Base-by-base conservation (phyloP, 2,797 vertebrate genomes). In the Coendou prehensilis region DNA sequence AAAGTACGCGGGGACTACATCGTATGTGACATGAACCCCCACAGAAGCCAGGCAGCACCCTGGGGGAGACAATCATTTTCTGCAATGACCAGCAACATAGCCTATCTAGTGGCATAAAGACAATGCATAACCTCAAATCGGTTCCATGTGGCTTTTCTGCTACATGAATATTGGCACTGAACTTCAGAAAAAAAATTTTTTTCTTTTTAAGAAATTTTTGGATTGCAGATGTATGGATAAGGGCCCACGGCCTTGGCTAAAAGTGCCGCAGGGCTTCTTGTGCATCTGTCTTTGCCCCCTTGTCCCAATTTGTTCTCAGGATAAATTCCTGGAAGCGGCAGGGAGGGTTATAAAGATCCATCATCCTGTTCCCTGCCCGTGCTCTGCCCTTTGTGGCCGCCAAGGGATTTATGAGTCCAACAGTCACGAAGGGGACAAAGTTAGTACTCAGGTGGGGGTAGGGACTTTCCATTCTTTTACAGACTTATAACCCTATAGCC, bases 281-380 rank as follows among this genome's bases (percentile, higher is more conserved):
- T 61, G 76, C 18, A 33, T 67, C n/a, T 17, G 6, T 91, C 93
- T 85, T 79, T 57, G 45, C 47, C 45, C 50, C 76, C 15, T 2
- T 84, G 83, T 64, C 76, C 76, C 10, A 4, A 7, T 93, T 84
- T 91, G 52, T 93, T 87, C 81, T 69, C 71, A 47, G 91, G 80
- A 88, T 93, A 86, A 93, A 85, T 97, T 97, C 95, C 94, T 80
- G 76, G 87, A 97, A 95, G 78, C 57, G 69, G 81, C 91, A 79
- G 59, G 75, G 56, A 93, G 78, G 80, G 56, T 89, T 41, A 23
- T 91, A 54, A 93, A 95, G 93, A 89, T 81, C 59, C 28, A 1
- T 93, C 95, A 93, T 63, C 76, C 67, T 15, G 3, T 37, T 23
- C 45, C 76, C 78, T 75, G 57, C 59, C 45, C 73, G 57, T 45